A percentile compares a stretch with the other conserved stretches of the same genome.
phyloP scores from a whole-genome alignment of 64 coral and sea anemone genomes.

The Acropora tenuis region DNA sequence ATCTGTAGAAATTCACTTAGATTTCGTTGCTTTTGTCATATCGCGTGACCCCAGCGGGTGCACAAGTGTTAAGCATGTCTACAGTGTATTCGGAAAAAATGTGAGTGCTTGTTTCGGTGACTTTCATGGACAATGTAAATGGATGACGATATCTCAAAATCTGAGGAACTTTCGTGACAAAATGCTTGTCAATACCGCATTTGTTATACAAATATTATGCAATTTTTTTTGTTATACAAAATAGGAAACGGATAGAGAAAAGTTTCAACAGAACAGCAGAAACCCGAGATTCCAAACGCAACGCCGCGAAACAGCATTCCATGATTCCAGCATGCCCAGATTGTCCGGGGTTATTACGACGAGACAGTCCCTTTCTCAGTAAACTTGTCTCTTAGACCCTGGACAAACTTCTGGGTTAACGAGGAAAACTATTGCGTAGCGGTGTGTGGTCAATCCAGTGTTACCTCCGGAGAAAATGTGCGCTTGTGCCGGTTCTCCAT shows the following conservation, averaged over 20 bases:
- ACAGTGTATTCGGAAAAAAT: background rate
- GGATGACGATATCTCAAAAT: constrained; percentile 3
- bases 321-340: background rate
- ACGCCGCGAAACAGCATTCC: background rate
- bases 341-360: too few species aligned
- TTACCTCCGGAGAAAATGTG: too few species aligned
- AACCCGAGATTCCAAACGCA: constrained; percentile 12
- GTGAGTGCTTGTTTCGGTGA: constrained; percentile 1
- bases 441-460: too few species aligned
- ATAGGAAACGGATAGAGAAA: background rate
- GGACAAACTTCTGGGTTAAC: too few species aligned
- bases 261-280: background rate
- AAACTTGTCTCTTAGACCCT: too few species aligned
- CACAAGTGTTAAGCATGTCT: constrained; percentile 5
- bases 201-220: too few species aligned
- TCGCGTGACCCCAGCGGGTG: constrained; percentile 5
- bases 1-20: background rate
- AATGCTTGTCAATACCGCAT: background rate
- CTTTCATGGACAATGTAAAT: background rate
- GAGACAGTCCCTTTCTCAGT: too few species aligned
- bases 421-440: too few species aligned
- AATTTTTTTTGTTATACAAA: too few species aligned
- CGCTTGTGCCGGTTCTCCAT: too few species aligned
- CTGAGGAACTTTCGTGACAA: background rate
- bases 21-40: background rate